Conservation (phyloP, 2,888 invertebrate genomes). For the Nephrocerus scutellatus region DNA sequence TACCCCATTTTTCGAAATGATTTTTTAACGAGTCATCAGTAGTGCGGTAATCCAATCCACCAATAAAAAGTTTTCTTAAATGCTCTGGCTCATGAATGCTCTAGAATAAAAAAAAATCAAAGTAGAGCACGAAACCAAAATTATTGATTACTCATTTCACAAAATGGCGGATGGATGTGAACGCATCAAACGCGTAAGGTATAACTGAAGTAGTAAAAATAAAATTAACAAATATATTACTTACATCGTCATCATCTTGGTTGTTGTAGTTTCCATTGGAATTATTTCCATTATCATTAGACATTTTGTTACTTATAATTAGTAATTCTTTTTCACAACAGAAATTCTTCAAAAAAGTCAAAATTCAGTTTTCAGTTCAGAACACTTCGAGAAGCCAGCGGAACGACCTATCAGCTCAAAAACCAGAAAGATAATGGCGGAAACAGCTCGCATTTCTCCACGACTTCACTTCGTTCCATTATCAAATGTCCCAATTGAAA, state of each 20-base stretch:
- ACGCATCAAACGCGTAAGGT: too few relatives aligned
- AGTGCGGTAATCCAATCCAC: conserved; percentile 89
- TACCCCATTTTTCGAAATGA: conserved; percentile 95
- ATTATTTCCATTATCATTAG: conserved; percentile 20
- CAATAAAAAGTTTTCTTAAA: conserved; percentile 87
- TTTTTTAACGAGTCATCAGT: conserved; percentile 84
- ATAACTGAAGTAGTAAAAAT: too few relatives aligned
- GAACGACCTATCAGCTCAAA: conserved; percentile 5
- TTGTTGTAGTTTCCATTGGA: conserved; percentile 21
- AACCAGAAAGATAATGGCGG: conserved; percentile 13
- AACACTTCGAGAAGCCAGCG: too few relatives aligned
- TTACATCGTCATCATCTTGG: conserved; percentile 23
- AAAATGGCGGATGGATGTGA: too few relatives aligned
- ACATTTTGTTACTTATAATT: conserved; percentile 14
- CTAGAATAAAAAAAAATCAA: conserved; percentile 24
- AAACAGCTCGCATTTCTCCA: too few relatives aligned
- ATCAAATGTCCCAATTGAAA: too few relatives aligned
- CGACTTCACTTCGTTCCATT: too few relatives aligned
- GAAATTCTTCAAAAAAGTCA: too few relatives aligned
- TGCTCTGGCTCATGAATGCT: conserved; percentile 56
- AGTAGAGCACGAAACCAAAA: too few relatives aligned
- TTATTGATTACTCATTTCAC: too few relatives aligned
- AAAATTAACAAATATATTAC: too few relatives aligned
- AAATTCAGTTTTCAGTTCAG: too few relatives aligned
- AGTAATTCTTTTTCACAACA: conserved; percentile 2